These are phyloP conservation scores for Strigops habroptila DNA, from an alignment of 2,113 vertebrate genomes.

Conservation along the genomic window DNA sequence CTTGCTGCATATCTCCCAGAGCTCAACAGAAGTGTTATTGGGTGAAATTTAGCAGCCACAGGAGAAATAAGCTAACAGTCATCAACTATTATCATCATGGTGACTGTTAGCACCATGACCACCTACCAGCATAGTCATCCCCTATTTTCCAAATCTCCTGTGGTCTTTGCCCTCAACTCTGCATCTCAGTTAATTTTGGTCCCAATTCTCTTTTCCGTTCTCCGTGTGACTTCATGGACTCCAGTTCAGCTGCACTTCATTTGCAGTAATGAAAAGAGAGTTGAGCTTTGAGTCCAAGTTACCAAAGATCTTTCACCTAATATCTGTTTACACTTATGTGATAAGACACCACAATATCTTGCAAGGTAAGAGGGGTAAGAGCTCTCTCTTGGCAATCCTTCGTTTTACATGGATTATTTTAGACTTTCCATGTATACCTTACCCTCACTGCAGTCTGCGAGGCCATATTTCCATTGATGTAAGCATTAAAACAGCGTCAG, in stretches of 20 bases:
- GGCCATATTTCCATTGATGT: slow-evolving; percentile 9
- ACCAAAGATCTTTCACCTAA: neutral
- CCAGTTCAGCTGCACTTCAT: neutral
- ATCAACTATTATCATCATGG: neutral
- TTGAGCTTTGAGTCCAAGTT: neutral
- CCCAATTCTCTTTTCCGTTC: neutral
- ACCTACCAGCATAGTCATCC: neutral
- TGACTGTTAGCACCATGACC: neutral
- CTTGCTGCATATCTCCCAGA: neutral
- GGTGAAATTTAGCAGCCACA: neutral
- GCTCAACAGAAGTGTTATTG: neutral
- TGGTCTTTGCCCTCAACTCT: neutral
- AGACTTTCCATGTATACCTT: neutral
- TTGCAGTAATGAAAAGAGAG: neutral
- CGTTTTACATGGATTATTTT: slow-evolving; percentile 11
- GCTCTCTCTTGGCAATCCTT: neutral
- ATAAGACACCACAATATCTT: neutral
- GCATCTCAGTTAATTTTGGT: neutral
- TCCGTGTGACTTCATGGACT: accelerated
- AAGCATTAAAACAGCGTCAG: neutral
- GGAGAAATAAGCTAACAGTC: neutral
- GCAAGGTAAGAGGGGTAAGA: neutral
- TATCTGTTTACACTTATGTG: neutral
- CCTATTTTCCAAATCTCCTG: neutral
- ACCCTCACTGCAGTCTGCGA: neutral